Base-by-base conservation (phyloP, 1,140 invertebrate species). In the Berghia stephanieae region DNA sequence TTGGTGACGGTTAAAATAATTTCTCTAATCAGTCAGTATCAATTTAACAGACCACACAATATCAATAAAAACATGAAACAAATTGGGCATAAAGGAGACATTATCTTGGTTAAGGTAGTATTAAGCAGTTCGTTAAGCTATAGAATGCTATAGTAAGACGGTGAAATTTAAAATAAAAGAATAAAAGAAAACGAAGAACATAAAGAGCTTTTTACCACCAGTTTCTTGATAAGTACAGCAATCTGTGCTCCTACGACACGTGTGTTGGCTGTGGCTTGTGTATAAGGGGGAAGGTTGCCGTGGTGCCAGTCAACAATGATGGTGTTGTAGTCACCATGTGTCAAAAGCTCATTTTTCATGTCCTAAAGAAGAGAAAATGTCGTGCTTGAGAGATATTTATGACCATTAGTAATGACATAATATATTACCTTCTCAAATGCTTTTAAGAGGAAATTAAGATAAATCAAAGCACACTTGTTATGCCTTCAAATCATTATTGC, bases 271-370 rank as follows among this genome's bases (percentile, higher is more conserved):
- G 96, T 95, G 0, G 96, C 96, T 80, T 96, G 91, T 0, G 96
- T 94, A 86, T 98, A 98, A 95, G 60, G 85, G 57, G 83, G 97
- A 92, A 0, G 93, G 92, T 96, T 96, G 0, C 97, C 97, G 42
- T 93, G 94, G 79, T 95, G 94, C 96, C 97, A 98, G 86, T 98
- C 96, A 2, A 98, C 96, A 84, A 95, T 96, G 46, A 98, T 94
- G 0, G 96, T 93, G 86, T 96, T 96, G 80, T 93, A 93, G 83
- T 96, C 94, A 89, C 94, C 94, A 5, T 83, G 55, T 21, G 49
- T 81, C 49, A 85, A 72, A 10, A 85, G 75, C 63, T 80, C 79
- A 40, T 82, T 57, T 60, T 85, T 85, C 80, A 85, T 82, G 10
- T 83, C 72, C 83, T 85, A 70, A 40, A 42, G 57, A 49, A 3